phyloP scores from a whole-genome alignment of 2,113 vertebrate species.

The Eonycteris spelaea region DNA sequence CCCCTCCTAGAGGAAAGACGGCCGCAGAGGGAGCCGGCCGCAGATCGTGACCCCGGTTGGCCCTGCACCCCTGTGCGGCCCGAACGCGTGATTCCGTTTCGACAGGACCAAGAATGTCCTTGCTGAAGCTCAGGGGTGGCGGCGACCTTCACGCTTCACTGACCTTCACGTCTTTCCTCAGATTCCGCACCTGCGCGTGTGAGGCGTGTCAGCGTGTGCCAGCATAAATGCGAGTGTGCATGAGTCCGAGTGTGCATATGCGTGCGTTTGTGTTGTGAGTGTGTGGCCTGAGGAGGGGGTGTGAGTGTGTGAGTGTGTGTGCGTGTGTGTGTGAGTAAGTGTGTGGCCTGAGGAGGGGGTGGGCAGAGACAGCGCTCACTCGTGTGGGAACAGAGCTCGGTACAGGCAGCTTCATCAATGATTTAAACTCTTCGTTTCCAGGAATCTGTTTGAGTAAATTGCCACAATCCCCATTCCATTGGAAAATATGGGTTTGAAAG shows the following conservation, averaged over 20 bases:
- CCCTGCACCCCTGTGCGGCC: too few relatives aligned
- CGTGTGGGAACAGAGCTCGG: background rate
- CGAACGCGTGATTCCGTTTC: accelerated
- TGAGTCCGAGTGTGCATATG: too few relatives aligned
- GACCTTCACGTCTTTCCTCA: background rate
- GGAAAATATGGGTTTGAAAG: background rate
- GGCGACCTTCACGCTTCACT: too few relatives aligned
- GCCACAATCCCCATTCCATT: background rate
- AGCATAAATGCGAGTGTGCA: background rate
- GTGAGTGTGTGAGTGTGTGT: accelerated
- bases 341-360: accelerated
- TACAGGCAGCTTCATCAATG: background rate
- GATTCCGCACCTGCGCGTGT: background rate
- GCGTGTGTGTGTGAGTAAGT: accelerated
- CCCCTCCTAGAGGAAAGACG: background rate
- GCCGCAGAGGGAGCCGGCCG: background rate
- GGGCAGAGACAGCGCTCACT: accelerated
- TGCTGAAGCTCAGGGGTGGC: too few relatives aligned
- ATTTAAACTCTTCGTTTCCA: background rate
- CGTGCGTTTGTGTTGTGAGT: background rate
- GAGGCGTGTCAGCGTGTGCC: background rate
- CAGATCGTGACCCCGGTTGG: accelerated
- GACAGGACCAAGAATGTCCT: background rate
- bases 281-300: too few relatives aligned
- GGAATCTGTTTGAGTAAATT: background rate